phyloP scores from a whole-genome alignment of 2,113 vertebrate species.

The Dinomys branickii region DNA sequence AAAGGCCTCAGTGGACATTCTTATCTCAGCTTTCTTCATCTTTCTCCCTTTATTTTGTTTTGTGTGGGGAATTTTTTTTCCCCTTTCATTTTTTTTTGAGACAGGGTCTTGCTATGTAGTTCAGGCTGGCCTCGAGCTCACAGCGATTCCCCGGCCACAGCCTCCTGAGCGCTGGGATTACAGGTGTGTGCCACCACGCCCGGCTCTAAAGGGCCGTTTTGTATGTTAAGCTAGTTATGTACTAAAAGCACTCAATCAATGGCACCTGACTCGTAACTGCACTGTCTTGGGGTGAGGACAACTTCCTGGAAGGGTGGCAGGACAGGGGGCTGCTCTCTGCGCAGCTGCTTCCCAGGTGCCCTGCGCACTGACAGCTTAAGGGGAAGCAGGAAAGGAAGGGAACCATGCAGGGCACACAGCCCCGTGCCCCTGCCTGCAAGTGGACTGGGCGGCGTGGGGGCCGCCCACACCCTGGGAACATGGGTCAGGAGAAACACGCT shows the following conservation, averaged over 20 bases:
- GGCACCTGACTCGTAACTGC: not conserved
- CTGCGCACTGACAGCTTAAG: not conserved
- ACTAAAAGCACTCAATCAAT: not conserved
- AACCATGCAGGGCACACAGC: not conserved
- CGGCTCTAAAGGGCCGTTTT: not conserved
- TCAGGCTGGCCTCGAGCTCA: not conserved
- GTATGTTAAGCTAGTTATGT: not conserved
- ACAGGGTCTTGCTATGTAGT: not conserved
- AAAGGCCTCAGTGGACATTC: slow-evolving; percentile 63
- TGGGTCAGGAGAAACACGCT: not conserved
- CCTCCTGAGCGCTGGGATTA: not conserved
- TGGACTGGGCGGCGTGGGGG: not conserved
- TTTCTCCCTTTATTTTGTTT: not conserved
- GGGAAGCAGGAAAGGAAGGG: not conserved
- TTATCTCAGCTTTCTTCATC: not conserved
- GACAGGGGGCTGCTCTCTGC: not conserved
- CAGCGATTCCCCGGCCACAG: not conserved
- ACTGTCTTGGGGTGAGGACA: not conserved
- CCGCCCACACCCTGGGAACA: not conserved
- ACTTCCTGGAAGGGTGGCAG: not conserved
- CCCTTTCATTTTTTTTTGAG: too few species aligned
- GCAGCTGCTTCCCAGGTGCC: not conserved
- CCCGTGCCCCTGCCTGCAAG: not conserved
- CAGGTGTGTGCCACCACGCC: not conserved
- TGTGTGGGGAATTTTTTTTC: too few species aligned